Base-by-base conservation (phyloP, 2,113 vertebrate genomes). In the Hemichromis elongatus region DNA sequence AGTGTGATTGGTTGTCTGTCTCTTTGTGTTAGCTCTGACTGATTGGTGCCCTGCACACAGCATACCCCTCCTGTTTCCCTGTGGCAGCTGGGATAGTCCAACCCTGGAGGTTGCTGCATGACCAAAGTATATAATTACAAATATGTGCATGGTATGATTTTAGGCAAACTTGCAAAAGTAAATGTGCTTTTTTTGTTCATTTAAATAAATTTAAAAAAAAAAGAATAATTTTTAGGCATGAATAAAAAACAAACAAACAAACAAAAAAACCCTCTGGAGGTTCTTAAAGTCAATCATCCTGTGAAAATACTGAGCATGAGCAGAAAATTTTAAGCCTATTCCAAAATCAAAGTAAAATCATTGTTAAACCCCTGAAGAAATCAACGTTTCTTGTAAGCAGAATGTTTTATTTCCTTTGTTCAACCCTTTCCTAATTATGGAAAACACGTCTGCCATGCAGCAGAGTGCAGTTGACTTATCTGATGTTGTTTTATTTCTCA, bases 111-210 rank as follows among this genome's bases (percentile, higher is more conserved):
- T 4, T 19, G 24, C 42, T 28, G 42, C 42, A 11, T 73, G 66
- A 24, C 47, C 33, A 24, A 55, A 24, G 47, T 24, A 47, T 33
- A n/a, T 59, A 26, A 80, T 42, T 2, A 18, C 19, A 84, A 3
- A 52, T 53, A 35, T 50, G 12, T 42, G 19, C 13, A 45, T 2
- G 12, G 37, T 16, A 73, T 28, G 37, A n/a, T 33, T 75, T 55
- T 16, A 40, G 19, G 13, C 8, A 55, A 33, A 54, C 11, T n/a
- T 53, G 30, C 10, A 77, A 53, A 35, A 52, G 24, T 12, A 66
- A 66, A 56, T 56, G 54, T 26, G 12, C 4, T 0, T 0, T 7
- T 50, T 52, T 3, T 10, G 26, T 26, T 70, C 13, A n/a, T n/a
- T n/a, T n/a, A n/a, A n/a, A n/a, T n/a, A 45, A 1, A 70, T 45